Evolutionary conservation across 2,797 vertebrate species (phyloP).

Genomic region (Notolepis coatsorum): DNA sequence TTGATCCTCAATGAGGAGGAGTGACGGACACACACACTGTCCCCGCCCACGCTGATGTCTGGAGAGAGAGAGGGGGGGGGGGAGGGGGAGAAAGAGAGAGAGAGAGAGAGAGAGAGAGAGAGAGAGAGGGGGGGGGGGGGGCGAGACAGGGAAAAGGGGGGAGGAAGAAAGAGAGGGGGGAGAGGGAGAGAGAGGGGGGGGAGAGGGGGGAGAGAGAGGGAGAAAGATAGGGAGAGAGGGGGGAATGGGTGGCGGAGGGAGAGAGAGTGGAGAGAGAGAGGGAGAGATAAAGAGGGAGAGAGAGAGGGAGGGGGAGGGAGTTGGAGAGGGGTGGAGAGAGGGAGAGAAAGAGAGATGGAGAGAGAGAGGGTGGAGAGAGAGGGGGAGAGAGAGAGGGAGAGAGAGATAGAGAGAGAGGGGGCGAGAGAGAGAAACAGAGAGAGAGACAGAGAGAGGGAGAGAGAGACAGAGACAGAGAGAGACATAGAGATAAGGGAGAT

Average conservation of each 20-base stretch:
- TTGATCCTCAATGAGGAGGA: slow-evolving; percentile 91
- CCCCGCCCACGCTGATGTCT: slow-evolving; percentile 88
- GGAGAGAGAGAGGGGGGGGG: slow-evolving; percentile 7
- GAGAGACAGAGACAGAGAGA: neutral
- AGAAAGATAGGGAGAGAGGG: neutral
- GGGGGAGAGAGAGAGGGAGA: neutral
- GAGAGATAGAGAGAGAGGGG: too few relatives aligned
- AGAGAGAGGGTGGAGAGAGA: neutral
- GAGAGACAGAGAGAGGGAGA: slow-evolving; percentile 16
- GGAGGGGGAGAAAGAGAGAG: neutral
- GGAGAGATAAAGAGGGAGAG: neutral
- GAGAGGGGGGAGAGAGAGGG: neutral
- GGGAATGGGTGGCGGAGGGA: too few relatives aligned
- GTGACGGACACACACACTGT: slow-evolving; percentile 86
- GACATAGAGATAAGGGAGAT: neutral
- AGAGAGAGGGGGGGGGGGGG: neutral
- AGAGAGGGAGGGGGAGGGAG: too few relatives aligned
- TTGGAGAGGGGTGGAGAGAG: slow-evolving; percentile 18
- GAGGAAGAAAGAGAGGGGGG: too few relatives aligned
- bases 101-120: neutral
- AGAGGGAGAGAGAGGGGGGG: slow-evolving; percentile 19
- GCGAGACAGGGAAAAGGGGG: neutral
- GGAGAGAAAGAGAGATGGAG: neutral
- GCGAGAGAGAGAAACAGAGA: slow-evolving; percentile 3
- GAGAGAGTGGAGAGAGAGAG: neutral